These are phyloP conservation scores for Tenualosa thibaudeaui DNA, from an alignment of 2,797 vertebrate species.

Conservation along the genomic window DNA sequence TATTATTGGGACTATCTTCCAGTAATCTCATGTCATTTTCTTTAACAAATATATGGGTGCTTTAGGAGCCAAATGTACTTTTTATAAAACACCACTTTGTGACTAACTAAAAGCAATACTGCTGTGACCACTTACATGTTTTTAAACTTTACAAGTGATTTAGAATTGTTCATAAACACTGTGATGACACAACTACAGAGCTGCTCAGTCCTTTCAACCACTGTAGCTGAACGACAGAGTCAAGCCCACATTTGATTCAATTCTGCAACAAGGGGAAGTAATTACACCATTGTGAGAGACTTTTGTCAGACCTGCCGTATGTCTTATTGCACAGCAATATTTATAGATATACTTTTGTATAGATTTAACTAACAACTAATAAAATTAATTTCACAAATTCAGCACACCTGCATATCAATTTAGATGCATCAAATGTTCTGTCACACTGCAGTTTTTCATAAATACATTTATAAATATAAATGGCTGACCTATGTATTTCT, in stretches of 20 bases:
- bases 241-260: background rate
- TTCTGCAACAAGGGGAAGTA: background rate
- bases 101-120: background rate
- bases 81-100: background rate
- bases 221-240: background rate
- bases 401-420: background rate
- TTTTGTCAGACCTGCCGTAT: background rate
- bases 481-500: background rate
- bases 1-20: constrained; percentile 49
- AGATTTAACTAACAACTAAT: background rate
- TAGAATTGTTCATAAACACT: background rate
- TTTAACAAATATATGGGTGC: background rate
- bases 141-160: background rate
- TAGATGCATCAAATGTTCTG: background rate
- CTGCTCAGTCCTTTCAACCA: background rate
- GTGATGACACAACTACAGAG: background rate
- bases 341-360: background rate
- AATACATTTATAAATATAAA: constrained; percentile 21
- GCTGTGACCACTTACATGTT: background rate
- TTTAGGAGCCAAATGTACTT: background rate
- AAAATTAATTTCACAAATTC: background rate
- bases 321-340: background rate
- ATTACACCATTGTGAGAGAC: background rate
- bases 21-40: constrained; percentile 40
- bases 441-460: background rate